Conservation (phyloP, 2,797 vertebrate genomes). For the Enteromius radiatus region DNA sequence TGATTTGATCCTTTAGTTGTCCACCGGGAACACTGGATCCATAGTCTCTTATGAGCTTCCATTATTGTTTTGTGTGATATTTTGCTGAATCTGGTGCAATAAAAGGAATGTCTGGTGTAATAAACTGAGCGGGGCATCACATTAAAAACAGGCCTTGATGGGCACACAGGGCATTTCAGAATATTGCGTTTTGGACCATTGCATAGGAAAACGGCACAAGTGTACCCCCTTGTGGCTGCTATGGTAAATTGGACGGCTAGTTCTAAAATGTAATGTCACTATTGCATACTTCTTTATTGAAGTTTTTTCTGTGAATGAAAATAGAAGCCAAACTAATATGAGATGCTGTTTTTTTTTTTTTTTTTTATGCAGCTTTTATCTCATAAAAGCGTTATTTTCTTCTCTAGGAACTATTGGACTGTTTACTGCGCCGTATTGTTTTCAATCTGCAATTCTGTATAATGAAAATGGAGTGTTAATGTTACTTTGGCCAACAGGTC, state of each 20-base stretch:
- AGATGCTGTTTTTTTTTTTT: too few species aligned
- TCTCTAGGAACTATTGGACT: background rate
- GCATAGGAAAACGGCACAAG: background rate
- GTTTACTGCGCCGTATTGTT: background rate
- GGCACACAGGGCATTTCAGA: conserved; percentile 8
- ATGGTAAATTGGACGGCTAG: background rate
- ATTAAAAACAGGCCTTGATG: conserved; percentile 26
- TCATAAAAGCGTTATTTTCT: background rate
- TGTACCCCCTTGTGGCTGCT: conserved; percentile 16
- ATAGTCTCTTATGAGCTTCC: background rate
- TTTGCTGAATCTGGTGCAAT: conserved; percentile 34
- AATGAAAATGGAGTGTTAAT: conserved; percentile 17
- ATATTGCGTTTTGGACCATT: conserved; percentile 18
- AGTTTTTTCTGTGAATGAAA: conserved; percentile 8
- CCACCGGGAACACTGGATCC: background rate
- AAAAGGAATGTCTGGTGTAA: conserved; percentile 40
- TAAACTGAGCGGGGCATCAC: conserved; percentile 22
- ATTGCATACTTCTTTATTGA: background rate
- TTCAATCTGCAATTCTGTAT: background rate
- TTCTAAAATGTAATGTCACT: background rate
- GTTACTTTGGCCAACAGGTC: conserved; percentile 14
- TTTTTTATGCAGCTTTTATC: background rate
- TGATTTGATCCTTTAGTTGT: conserved; percentile 18
- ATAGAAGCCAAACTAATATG: background rate
- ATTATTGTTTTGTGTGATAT: conserved; percentile 31